Evolutionary conservation across 2,113 vertebrate genomes (phyloP), one percentile per base, ranked within the genome.

Genomic region (Nesospiza acunhae): DNA sequence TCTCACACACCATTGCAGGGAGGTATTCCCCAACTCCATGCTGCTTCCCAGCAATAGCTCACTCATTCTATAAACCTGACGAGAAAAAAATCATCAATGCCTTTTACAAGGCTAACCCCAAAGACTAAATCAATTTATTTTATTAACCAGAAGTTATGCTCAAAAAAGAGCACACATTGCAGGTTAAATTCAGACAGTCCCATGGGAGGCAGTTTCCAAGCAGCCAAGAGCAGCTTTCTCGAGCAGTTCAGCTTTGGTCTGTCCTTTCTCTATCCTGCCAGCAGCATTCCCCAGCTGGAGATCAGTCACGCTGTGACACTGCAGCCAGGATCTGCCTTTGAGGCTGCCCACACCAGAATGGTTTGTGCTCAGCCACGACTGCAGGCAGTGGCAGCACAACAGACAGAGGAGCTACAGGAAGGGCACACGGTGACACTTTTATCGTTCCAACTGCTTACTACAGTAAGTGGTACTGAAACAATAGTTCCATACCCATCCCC

Each of bases 171-270:
- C 3, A 1, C 2, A 5, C 64, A 60, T 0, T 55, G 64, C 49
- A 84, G 70, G 50, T 55, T n/a, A 28, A 76, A 28, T 62, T 89
- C 86, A 0, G 10, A 84, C 33, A 42, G 41, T 37, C 62, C 60
- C 35, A 24, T 0, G 18, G 49, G 86, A 76, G 11, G 42, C 49
- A 66, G 75, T 18, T 86, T 74, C 84, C 72, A 78, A 78, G 63
- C 10, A 78, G 73, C 42, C 37, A 53, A 30, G 41, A 66, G 42
- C 52, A 87, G 64, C 30, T 15, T 30, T 37, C n/a, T 33, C 0
- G 0, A 13, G n/a, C 50, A 10, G 24, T 1, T 81, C 76, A 56
- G 19, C 30, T 64, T 47, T 0, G 0, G 23, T 58, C 50, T 27
- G 52, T 60, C 37, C 55, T 15, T 47, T 39, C 80, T 26, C 60